phyloP scores from a whole-genome alignment of 2,888 invertebrate genomes.

The Halocaridina rubra region DNA sequence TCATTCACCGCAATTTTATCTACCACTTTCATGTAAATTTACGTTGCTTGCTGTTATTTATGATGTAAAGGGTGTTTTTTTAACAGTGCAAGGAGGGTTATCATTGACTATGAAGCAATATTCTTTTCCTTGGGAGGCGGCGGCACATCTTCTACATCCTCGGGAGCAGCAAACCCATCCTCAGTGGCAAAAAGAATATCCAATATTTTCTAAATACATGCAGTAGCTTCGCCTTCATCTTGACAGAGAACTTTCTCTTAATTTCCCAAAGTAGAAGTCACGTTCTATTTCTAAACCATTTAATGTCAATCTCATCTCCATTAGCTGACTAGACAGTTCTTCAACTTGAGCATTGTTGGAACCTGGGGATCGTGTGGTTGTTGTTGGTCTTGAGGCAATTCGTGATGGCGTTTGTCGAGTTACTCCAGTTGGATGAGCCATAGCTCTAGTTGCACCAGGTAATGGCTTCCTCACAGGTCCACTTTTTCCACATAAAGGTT shows the following conservation, averaged over 20 bases:
- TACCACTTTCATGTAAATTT: no score
- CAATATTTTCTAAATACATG: slow-evolving; percentile 81
- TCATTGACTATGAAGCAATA: slow-evolving; percentile 48
- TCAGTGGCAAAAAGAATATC: slow-evolving; percentile 98
- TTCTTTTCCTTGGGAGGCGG: slow-evolving; percentile 79
- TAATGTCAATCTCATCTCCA: slow-evolving; percentile 86
- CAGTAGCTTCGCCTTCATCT: slow-evolving; percentile 85
- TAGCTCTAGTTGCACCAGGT: neutral
- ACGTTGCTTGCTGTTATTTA: no score
- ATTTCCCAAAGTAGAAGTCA: slow-evolving; percentile 99
- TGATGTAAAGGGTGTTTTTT: no score
- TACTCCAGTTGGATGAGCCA: slow-evolving; percentile 12
- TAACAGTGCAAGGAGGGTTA: no score
- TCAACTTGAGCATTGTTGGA: slow-evolving; percentile 60
- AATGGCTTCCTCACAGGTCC: neutral
- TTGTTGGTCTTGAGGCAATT: slow-evolving; percentile 53
- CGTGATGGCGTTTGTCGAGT: slow-evolving; percentile 28
- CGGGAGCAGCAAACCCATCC: slow-evolving; percentile 97
- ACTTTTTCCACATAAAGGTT: slow-evolving; percentile 73
- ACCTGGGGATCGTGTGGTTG: slow-evolving; percentile 24
- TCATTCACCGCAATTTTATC: no score
- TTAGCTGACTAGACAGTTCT: slow-evolving; percentile 69
- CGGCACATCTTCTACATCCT: slow-evolving; percentile 78
- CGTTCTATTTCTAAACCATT: slow-evolving; percentile 97
- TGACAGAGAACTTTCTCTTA: slow-evolving; percentile 98